Percentiles rank a stretch among this genome's conserved stretches.
Conservation (phyloP, 1,140 invertebrate genomes). For the Hylaeus volcanicus region DNA sequence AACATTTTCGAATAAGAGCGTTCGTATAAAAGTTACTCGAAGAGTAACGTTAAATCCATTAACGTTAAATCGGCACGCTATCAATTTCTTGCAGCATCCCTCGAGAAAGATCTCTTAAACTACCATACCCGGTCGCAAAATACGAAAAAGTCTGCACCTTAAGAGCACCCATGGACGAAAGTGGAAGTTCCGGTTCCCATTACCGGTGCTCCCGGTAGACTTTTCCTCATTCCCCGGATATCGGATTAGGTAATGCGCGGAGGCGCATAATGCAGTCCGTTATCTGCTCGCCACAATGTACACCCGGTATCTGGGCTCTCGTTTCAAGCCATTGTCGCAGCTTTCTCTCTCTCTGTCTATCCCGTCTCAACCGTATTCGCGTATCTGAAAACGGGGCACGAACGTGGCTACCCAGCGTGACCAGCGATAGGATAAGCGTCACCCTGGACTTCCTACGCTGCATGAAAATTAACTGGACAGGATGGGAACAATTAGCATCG, state of each 20-base stretch:
- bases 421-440: conserved; percentile 74
- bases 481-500: conserved; percentile 71
- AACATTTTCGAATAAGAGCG: no score
- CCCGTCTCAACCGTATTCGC: not conserved
- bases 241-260: conserved; percentile 50
- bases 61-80: no score
- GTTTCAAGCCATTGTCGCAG: conserved; percentile 34
- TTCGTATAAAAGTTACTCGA: no score
- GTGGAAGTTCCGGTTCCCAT: conserved; percentile 3
- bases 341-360: conserved; percentile 53
- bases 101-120: not conserved
- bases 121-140: not conserved
- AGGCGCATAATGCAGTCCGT: conserved; percentile 43
- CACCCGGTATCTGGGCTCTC: conserved; percentile 42
- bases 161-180: not conserved
- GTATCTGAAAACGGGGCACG: conserved; percentile 48
- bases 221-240: conserved; percentile 48
- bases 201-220: conserved; percentile 5
- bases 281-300: conserved; percentile 56
- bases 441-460: conserved; percentile 71
- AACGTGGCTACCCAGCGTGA: conserved; percentile 68
- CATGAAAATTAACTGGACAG: conserved; percentile 71
- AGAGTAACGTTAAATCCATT: no score
- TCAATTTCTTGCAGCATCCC: not conserved
- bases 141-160: not conserved